These are phyloP conservation scores for Megamerina dolium DNA, from an alignment of 2,888 invertebrate genomes.

Conservation along the genomic window DNA sequence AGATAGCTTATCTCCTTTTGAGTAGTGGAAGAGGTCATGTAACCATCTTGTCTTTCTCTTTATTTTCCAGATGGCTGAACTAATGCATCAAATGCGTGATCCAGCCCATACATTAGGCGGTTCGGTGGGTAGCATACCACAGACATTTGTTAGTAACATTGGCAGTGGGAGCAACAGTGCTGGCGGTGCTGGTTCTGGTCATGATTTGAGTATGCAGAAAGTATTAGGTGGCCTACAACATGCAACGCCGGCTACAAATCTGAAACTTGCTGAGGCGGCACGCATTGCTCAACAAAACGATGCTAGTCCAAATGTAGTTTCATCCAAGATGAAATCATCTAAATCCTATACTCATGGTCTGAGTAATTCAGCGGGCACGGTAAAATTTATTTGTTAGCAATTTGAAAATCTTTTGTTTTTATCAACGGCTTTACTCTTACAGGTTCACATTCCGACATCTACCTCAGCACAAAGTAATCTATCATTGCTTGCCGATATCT, in stretches of 20 bases:
- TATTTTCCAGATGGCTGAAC: slow-evolving; percentile 48
- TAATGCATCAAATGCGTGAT: slow-evolving; percentile 51
- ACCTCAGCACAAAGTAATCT: slow-evolving; percentile 47
- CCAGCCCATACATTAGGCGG: slow-evolving; percentile 48
- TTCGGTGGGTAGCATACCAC: slow-evolving; percentile 49
- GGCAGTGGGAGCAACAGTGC: slow-evolving; percentile 17
- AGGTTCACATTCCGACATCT: slow-evolving; percentile 47
- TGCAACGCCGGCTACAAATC: slow-evolving; percentile 46
- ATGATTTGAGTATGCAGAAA: slow-evolving; percentile 33
- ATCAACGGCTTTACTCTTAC: no score
- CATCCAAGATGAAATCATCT: slow-evolving; percentile 47
- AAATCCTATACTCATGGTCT: slow-evolving; percentile 49
- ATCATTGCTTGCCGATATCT: slow-evolving; percentile 57
- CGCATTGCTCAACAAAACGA: slow-evolving; percentile 46
- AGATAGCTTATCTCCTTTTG: no score
- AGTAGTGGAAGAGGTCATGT: no score
- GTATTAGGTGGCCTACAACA: slow-evolving; percentile 40
- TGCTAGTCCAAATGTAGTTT: slow-evolving; percentile 44
- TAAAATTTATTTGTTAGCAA: slow-evolving; percentile 19
- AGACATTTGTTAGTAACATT: slow-evolving; percentile 40
- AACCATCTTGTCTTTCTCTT: no score
- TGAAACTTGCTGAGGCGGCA: slow-evolving; percentile 45
- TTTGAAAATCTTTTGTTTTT: background rate
- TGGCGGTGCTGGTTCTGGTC: no score
- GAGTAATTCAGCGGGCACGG: slow-evolving; percentile 48